phyloP scores from a whole-genome alignment of 2,797 vertebrate genomes.

The Lerista edwardsae region DNA sequence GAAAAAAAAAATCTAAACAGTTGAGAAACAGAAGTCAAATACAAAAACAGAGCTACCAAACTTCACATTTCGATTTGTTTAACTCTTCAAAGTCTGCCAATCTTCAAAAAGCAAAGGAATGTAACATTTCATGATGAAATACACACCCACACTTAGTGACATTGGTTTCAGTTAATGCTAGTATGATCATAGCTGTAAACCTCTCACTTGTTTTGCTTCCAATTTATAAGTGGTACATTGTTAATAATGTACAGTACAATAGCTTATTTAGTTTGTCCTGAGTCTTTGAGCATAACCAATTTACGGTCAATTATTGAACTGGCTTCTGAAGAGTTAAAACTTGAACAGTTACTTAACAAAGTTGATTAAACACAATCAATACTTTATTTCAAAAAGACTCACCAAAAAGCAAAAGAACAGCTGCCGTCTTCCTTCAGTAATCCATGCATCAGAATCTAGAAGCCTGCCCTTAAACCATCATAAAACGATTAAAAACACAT shows the following conservation, averaged over 20 bases:
- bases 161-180: slow-evolving; percentile 65
- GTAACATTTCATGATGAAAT: slow-evolving; percentile 81
- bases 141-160: slow-evolving; percentile 75
- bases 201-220: slow-evolving; percentile 75
- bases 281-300: slow-evolving; percentile 82
- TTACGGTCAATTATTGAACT: slow-evolving; percentile 74
- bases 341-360: slow-evolving; percentile 69
- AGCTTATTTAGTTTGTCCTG: slow-evolving; percentile 85
- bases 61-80: slow-evolving; percentile 88
- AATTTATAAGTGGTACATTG: slow-evolving; percentile 74
- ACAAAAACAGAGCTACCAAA: slow-evolving; percentile 83
- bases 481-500: slow-evolving; percentile 42
- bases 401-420: slow-evolving; percentile 71
- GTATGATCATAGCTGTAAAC: slow-evolving; percentile 77
- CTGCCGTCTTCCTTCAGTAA: slow-evolving; percentile 79
- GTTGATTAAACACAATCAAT: slow-evolving; percentile 75
- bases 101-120: slow-evolving; percentile 83
- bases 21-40: slow-evolving; percentile 71
- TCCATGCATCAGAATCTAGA: slow-evolving; percentile 75
- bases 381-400: slow-evolving; percentile 77
- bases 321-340: slow-evolving; percentile 85
- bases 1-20: slow-evolving; percentile 75
- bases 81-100: slow-evolving; percentile 88
- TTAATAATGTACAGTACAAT: slow-evolving; percentile 70
- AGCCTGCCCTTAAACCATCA: slow-evolving; percentile 63